phyloP scores from a whole-genome alignment of 2,888 invertebrate species.

The Endotricha flammealis region DNA sequence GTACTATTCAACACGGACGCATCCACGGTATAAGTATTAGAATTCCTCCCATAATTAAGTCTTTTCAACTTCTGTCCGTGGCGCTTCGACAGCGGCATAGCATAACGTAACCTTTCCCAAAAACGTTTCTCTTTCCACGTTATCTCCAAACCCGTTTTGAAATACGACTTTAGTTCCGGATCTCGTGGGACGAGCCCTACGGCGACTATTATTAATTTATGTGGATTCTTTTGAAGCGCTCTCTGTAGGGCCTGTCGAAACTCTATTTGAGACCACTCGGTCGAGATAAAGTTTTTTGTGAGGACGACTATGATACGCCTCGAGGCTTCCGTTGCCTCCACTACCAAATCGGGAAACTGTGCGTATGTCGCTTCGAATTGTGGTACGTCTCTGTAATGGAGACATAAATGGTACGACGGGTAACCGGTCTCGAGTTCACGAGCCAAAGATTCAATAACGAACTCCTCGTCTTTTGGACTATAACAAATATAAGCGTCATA shows the following conservation, averaged over 20 bases:
- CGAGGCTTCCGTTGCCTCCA: conserved; percentile 92
- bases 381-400: conserved; percentile 92
- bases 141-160: conserved; percentile 91
- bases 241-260: conserved; percentile 94
- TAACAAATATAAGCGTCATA: conserved; percentile 97
- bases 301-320: conserved; percentile 91
- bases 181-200: conserved; percentile 89
- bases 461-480: conserved; percentile 94
- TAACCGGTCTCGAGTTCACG: conserved; percentile 90
- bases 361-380: conserved; percentile 83
- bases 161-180: conserved; percentile 91
- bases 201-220: conserved; percentile 91
- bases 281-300: conserved; percentile 92
- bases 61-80: conserved; percentile 74
- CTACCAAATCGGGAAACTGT: conserved; percentile 85
- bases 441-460: conserved; percentile 90
- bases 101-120: conserved; percentile 95
- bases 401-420: conserved; percentile 88
- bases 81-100: conserved; percentile 89
- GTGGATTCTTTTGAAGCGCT: conserved; percentile 88
- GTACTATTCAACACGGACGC: conserved; percentile 80
- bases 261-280: conserved; percentile 95
- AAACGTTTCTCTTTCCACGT: conserved; percentile 95
- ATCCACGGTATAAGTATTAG: conserved; percentile 91
- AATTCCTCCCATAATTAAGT: conserved; percentile 86